phyloP scores from a whole-genome alignment of 1,140 invertebrate species.

The Polypedilum pembai region DNA sequence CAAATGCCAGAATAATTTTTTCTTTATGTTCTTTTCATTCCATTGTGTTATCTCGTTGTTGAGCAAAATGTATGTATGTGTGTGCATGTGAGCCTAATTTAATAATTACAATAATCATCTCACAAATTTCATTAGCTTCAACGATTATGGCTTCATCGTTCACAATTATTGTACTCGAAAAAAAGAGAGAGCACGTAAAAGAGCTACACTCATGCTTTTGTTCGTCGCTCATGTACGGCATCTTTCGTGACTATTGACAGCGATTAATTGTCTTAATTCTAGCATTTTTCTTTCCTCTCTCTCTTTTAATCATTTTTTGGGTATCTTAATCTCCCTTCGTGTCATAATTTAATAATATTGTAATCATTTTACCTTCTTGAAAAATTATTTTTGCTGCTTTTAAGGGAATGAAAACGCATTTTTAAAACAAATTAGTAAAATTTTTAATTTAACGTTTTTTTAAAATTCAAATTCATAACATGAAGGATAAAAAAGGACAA shows the following conservation, averaged over 20 bases:
- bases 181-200: background rate
- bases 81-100: background rate
- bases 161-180: background rate
- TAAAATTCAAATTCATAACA: too few species aligned
- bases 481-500: too few species aligned
- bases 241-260: constrained; percentile 16
- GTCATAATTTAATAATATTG: constrained; percentile 14
- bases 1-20: background rate
- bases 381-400: too few species aligned
- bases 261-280: constrained; percentile 1
- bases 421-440: too few species aligned
- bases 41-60: background rate
- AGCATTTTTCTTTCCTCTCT: background rate
- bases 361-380: background rate
- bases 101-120: constrained; percentile 24
- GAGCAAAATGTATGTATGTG: background rate
- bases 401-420: too few species aligned
- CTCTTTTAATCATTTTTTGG: background rate
- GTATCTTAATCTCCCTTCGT: constrained; percentile 14
- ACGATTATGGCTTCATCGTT: constrained; percentile 22
- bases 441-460: too few species aligned
- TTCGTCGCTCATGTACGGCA: background rate
- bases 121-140: constrained; percentile 21
- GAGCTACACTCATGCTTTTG: background rate
- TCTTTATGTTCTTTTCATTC: background rate